Evolutionary conservation across 2,797 vertebrate genomes (phyloP).

Genomic region (Channa striata): DNA sequence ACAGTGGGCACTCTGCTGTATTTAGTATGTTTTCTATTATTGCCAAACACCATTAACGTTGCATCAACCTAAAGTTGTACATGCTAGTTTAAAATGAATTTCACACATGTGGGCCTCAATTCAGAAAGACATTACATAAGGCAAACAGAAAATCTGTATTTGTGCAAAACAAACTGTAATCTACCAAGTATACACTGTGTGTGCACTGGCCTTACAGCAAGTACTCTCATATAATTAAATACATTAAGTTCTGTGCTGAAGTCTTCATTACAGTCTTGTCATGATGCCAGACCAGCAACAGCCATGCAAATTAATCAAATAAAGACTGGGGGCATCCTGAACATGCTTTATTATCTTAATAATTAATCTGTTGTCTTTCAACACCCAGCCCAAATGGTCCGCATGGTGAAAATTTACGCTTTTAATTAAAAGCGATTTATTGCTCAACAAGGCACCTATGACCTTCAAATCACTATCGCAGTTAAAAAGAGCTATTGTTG

Average conservation of each 20-base stretch:
- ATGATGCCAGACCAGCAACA: conserved; percentile 7
- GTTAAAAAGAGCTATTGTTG: conserved; percentile 34
- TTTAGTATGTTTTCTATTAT: not conserved
- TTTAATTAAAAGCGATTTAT: conserved; percentile 63
- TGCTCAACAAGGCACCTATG: conserved; percentile 58
- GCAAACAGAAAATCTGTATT: not conserved
- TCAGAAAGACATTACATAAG: not conserved
- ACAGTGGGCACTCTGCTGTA: not conserved
- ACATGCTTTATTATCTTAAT: conserved; percentile 55
- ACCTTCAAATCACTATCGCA: conserved; percentile 56
- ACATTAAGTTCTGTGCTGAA: not conserved
- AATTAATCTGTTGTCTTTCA: conserved; percentile 58
- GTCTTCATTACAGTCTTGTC: conserved; percentile 12
- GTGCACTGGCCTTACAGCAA: not conserved
- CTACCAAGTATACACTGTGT: not conserved
- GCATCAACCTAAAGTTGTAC: not conserved
- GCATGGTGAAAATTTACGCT: conserved; percentile 33
- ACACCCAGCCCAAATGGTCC: conserved; percentile 31
- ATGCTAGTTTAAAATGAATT: not conserved
- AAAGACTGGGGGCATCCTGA: conserved; percentile 33
- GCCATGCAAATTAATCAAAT: conserved; percentile 40
- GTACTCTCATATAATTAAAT: not conserved
- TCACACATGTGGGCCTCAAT: not conserved
- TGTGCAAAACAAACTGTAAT: not conserved
- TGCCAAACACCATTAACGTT: not conserved